Percentiles rank a stretch among this genome's conserved stretches.
These are phyloP conservation scores for Belonocnema kinseyi DNA, from an alignment of 1,140 invertebrate species.

Conservation along the genomic window DNA sequence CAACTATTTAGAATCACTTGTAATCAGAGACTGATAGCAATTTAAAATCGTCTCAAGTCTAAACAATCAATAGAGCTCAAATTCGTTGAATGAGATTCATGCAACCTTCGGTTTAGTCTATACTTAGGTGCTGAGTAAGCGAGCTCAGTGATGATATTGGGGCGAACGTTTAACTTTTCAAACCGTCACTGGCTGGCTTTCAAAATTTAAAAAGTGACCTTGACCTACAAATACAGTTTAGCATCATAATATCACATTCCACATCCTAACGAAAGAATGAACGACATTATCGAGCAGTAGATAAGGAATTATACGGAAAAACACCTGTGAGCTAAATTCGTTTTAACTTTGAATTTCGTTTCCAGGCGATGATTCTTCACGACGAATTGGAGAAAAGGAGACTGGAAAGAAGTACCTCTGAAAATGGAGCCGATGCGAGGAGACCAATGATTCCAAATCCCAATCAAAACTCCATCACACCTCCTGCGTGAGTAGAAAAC, in stretches of 20 bases:
- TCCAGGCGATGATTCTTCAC: slow-evolving; percentile 69
- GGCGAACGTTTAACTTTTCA: slow-evolving; percentile 29
- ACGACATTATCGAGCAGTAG: neutral
- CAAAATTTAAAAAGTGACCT: slow-evolving; percentile 55
- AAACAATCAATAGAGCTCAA: neutral
- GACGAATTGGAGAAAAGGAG: slow-evolving; percentile 69
- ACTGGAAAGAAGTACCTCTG: slow-evolving; percentile 67
- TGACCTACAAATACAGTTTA: slow-evolving; percentile 48
- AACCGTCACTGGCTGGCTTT: slow-evolving; percentile 54
- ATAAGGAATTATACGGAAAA: neutral
- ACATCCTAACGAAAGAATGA: neutral
- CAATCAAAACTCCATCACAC: slow-evolving; percentile 66
- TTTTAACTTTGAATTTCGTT: neutral
- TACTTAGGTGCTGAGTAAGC: slow-evolving; percentile 27
- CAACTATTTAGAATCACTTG: too few species aligned
- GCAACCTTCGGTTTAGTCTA: neutral
- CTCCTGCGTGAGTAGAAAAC: slow-evolving; percentile 63
- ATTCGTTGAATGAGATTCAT: neutral
- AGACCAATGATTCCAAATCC: slow-evolving; percentile 62
- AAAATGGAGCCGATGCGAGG: slow-evolving; percentile 65
- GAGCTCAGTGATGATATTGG: slow-evolving; percentile 2
- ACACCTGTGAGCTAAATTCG: too few species aligned
- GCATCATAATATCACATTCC: neutral
- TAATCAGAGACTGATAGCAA: too few species aligned
- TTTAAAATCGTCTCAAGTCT: too few species aligned